Evolutionary conservation across 2,797 vertebrate genomes (phyloP), one percentile per base, ranked within the genome.

Genomic region (Schizopygopsis pylzovi): DNA sequence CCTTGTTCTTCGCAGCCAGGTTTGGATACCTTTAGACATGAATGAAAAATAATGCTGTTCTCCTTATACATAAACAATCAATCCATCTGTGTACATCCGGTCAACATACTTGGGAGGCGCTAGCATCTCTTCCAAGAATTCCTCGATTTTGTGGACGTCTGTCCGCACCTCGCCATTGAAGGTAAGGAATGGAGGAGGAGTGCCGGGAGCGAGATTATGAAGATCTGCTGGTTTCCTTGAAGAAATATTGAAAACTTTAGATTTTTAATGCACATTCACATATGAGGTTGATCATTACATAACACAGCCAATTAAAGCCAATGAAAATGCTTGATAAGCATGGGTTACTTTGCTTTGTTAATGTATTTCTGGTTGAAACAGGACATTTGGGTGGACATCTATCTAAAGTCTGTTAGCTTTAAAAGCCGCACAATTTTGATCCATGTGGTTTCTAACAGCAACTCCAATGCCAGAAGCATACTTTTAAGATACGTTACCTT

Each of bases 81-180:
- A 59, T 67, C 52, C 4, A 67, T 80, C 43, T 25, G 39, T 79
- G 37, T 56, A n/a, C 15, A n/a, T 73, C 37, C 2, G 28, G 75
- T 45, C 18, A 39, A 81, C 89, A 10, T 97, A 99, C 98, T 97
- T 99, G 61, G 98, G 97, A 75, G 98, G 97, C 71, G 94, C 93
- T 88, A 99, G 93, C 84, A 84, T 95, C 83, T 96, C 97, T 92
- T 99, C 98, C 93, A 99, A 94, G 92, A 97, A 98, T 93, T 99
- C 98, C 91, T 99, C 98, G 6, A 99, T 97, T 91, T 99, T 99
- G 93, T 99, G 99, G 91, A 99, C 94, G 3, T 99, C 98, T 0
- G 98, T 99, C 90, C 96, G 97, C 86, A 99, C 97, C 52, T 99
- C 98, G 15, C 97, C 97, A 8, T 98, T 96, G 91, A 97, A 99